Conservation (phyloP, 2,113 vertebrate genomes). For the Pluvialis apricaria region DNA sequence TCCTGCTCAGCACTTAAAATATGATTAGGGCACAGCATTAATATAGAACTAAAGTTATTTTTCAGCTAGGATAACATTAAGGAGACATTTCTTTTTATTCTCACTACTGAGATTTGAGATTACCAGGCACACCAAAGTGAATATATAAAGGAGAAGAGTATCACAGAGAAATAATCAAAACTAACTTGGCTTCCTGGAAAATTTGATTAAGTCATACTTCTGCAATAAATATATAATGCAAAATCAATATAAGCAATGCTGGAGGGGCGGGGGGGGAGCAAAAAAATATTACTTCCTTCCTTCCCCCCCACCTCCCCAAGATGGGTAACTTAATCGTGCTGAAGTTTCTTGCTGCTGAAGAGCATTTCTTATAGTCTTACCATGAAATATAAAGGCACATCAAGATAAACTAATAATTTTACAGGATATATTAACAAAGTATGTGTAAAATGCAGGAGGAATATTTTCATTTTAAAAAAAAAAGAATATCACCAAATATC, state of each 20-base stretch:
- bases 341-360: neutral
- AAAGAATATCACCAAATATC: neutral
- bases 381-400: neutral
- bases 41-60: neutral
- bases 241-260: neutral
- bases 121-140: neutral
- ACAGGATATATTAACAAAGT: neutral
- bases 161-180: neutral
- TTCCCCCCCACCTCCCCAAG: neutral
- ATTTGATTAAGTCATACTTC: neutral
- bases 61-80: neutral
- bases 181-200: neutral
- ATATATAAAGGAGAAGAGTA: neutral
- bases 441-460: neutral
- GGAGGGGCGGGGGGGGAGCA: rapidly evolving
- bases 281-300: neutral
- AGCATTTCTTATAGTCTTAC: neutral
- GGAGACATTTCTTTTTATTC: neutral
- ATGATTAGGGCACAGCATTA: neutral
- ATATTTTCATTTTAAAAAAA: neutral
- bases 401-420: neutral
- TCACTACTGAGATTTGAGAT: neutral
- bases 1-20: neutral
- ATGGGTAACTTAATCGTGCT: neutral
- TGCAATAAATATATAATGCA: neutral